phyloP scores from a whole-genome alignment of 1,140 invertebrate genomes.

The Papilio aristodemus region DNA sequence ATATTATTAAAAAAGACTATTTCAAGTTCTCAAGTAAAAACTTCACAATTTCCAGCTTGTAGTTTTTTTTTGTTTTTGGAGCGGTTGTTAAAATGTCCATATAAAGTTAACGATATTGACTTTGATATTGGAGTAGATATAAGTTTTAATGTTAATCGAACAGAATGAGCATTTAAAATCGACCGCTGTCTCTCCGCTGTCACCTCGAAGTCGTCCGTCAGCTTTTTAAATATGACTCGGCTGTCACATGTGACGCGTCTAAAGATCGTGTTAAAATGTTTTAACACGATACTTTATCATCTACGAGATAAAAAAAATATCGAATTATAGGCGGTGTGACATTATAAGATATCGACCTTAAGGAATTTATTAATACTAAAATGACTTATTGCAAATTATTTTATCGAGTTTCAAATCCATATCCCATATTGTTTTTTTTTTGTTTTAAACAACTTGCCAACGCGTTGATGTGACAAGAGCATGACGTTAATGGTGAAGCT shows the following conservation, averaged over 20 bases:
- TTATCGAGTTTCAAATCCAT: conserved; percentile 15
- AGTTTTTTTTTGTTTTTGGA: background rate
- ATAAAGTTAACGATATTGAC: background rate
- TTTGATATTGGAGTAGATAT: background rate
- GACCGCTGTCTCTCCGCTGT: too few relatives aligned
- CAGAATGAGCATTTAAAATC: background rate
- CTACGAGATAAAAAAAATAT: conserved; percentile 19
- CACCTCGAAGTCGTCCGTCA: background rate
- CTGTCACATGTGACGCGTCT: conserved; percentile 26
- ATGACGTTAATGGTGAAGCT: conserved; percentile 51
- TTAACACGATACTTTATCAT: conserved; percentile 27
- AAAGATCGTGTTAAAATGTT: conserved; percentile 26
- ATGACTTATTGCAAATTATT: conserved; percentile 28
- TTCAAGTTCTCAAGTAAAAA: background rate
- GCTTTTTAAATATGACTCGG: conserved; percentile 4
- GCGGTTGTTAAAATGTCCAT: background rate
- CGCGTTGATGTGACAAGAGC: conserved; percentile 53
- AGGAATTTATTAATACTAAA: conserved; percentile 28
- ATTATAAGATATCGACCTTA: conserved; percentile 22
- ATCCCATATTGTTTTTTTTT: conserved; percentile 38
- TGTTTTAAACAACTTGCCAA: conserved; percentile 39
- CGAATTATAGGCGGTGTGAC: conserved; percentile 27
- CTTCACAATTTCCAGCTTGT: background rate
- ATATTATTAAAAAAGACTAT: background rate
- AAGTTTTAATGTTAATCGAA: conserved; percentile 16